These are phyloP conservation scores for Synergus itoensis DNA, from an alignment of 2,888 invertebrate genomes.

Conservation along the genomic window DNA sequence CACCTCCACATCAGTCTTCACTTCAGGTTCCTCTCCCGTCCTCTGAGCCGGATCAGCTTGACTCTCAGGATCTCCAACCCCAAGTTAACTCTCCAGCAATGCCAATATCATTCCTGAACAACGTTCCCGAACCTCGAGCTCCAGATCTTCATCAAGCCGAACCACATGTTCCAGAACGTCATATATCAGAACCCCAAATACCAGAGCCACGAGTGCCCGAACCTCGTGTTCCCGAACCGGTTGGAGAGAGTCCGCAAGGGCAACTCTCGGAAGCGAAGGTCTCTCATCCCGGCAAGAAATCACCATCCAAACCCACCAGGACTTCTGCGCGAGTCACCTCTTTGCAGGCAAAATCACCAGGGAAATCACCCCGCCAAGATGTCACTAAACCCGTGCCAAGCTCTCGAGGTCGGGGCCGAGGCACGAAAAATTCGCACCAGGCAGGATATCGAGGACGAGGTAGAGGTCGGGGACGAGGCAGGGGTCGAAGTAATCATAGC, in stretches of 20 bases:
- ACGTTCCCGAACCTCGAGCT: constrained; percentile 61
- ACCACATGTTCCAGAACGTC: constrained; percentile 4
- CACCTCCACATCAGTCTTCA: constrained; percentile 72
- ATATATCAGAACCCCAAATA: background rate
- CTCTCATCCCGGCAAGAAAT: constrained; percentile 79
- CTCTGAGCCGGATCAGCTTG: constrained; percentile 47
- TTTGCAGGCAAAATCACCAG: constrained; percentile 83
- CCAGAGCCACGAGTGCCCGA: constrained; percentile 47
- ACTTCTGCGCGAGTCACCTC: constrained; percentile 83
- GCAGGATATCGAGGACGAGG: constrained; percentile 68
- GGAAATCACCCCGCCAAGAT: constrained; percentile 79
- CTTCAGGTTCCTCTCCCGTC: constrained; percentile 57
- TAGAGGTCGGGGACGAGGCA: constrained; percentile 76
- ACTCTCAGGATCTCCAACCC: constrained; percentile 53
- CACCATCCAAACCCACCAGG: constrained; percentile 81
- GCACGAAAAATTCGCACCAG: constrained; percentile 72
- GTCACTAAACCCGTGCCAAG: constrained; percentile 62
- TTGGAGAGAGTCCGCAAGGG: constrained; percentile 69
- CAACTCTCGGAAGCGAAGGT: constrained; percentile 49
- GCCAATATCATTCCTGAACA: constrained; percentile 61
- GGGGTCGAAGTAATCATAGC: constrained; percentile 70
- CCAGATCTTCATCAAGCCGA: constrained; percentile 53
- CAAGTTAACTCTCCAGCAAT: constrained; percentile 55
- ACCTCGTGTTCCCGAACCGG: background rate
- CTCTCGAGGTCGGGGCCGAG: constrained; percentile 79